A percentile compares a stretch with the other conserved stretches of the same genome.
Evolutionary conservation across 2,113 vertebrate species (phyloP).

Genomic region (Brachypodius melanocephalos): DNA sequence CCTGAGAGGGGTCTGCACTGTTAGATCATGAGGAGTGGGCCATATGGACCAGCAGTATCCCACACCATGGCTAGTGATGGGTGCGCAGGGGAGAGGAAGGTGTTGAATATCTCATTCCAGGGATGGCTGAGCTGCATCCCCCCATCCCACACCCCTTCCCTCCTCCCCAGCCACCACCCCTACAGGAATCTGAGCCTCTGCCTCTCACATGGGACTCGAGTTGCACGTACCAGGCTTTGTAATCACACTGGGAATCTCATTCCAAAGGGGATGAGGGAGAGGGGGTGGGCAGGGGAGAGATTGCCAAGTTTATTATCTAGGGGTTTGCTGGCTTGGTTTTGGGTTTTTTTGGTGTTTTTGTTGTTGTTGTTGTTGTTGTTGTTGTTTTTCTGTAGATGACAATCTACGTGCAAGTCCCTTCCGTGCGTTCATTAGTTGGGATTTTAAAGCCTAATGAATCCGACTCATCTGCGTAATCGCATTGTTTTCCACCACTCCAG

Average conservation of each 20-base stretch:
- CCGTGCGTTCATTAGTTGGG: conserved; percentile 64
- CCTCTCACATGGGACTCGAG: not conserved
- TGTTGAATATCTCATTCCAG: not conserved
- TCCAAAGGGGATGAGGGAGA: not conserved
- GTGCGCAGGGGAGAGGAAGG: not conserved
- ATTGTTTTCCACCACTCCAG: conserved; percentile 76
- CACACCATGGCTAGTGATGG: not conserved
- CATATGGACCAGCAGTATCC: not conserved
- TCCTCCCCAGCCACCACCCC: not conserved
- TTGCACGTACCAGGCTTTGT: not conserved
- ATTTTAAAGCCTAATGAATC: conserved; percentile 77
- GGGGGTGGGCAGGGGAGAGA: not conserved
- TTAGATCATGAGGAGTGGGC: not conserved
- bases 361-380: too few relatives aligned
- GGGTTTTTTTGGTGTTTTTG: not conserved
- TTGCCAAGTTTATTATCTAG: conserved; percentile 23
- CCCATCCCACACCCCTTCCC: not conserved
- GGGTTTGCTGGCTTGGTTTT: not conserved
- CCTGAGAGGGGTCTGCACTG: not conserved
- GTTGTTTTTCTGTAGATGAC: conserved; percentile 39
- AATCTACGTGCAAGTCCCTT: conserved; percentile 66
- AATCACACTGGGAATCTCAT: conserved; percentile 19
- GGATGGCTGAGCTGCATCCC: not conserved
- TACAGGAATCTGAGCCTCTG: not conserved
- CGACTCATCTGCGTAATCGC: conserved; percentile 79